Conservation (phyloP, 2,888 invertebrate genomes). For the Dynastes maya region DNA sequence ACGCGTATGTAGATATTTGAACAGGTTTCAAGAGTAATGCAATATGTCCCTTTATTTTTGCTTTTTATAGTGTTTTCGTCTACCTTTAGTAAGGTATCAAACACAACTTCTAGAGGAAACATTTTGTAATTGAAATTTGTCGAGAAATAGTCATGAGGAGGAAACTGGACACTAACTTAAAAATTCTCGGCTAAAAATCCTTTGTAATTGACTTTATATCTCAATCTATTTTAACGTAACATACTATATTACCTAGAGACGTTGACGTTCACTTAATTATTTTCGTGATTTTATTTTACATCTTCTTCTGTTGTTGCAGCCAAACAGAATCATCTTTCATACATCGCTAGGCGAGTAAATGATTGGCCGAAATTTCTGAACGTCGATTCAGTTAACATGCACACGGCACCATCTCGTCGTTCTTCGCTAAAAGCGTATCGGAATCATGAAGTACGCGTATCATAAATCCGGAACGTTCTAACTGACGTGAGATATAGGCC, state of each 20-base stretch:
- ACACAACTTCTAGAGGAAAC: no score
- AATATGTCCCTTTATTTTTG: no score
- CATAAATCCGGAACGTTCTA: constrained; percentile 52
- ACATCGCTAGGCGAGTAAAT: neutral
- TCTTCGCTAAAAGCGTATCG: constrained; percentile 18
- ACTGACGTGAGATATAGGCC: constrained; percentile 56
- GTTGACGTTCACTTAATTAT: constrained; percentile 16
- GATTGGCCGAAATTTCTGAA: constrained; percentile 14
- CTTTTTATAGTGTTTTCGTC: no score
- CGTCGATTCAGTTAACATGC: constrained; percentile 56
- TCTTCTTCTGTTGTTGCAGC: neutral
- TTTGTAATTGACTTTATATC: no score
- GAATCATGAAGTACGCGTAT: constrained; percentile 24
- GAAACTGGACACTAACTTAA: no score
- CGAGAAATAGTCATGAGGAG: no score
- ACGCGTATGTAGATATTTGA: no score
- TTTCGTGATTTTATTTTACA: neutral
- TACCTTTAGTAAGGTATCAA: no score
- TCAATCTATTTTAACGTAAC: no score
- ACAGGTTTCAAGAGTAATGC: no score
- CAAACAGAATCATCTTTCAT: neutral
- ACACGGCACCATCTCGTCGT: constrained; percentile 53
- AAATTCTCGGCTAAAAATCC: no score
- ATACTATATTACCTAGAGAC: neutral
- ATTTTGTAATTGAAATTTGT: no score